phyloP scores from a whole-genome alignment of 92 coral and sea anemone species.

The Ricordea florida region DNA sequence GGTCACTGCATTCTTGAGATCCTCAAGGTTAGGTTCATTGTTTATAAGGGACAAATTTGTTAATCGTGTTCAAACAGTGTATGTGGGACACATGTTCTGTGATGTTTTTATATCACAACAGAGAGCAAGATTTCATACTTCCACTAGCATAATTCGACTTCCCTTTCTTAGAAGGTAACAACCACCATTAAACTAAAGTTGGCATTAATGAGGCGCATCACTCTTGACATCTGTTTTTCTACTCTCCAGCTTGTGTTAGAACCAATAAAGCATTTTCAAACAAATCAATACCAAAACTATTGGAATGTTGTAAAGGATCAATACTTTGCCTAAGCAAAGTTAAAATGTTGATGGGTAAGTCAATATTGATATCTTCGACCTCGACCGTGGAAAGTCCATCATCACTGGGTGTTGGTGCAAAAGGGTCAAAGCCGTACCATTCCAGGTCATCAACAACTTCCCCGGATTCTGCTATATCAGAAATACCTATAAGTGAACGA shows the following conservation, averaged over 20 bases:
- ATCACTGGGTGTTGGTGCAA: conserved; percentile 41
- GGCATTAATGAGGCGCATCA: not conserved
- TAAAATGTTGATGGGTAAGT: not conserved
- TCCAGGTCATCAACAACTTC: conserved; percentile 4
- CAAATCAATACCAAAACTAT: conserved; percentile 23
- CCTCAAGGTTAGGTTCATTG: no score
- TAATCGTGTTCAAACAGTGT: no score
- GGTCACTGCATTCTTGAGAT: no score
- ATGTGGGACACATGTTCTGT: no score
- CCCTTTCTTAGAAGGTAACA: no score
- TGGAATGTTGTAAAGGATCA: conserved; percentile 28
- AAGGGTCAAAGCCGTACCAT: conserved; percentile 45
- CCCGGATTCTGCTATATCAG: conserved; percentile 1
- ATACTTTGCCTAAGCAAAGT: conserved; percentile 10
- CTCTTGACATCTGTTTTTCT: not conserved
- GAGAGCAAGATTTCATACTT: no score
- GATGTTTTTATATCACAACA: no score
- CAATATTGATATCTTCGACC: conserved; percentile 12
- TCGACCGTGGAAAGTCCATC: no score
- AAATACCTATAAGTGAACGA: not conserved
- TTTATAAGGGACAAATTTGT: no score
- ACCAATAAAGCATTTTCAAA: conserved; percentile 18
- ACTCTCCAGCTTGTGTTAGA: not conserved
- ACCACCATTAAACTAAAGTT: no score
- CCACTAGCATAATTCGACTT: no score